Conservation (phyloP, 1,140 invertebrate genomes). For the Trachymyrmex septentrionalis region DNA sequence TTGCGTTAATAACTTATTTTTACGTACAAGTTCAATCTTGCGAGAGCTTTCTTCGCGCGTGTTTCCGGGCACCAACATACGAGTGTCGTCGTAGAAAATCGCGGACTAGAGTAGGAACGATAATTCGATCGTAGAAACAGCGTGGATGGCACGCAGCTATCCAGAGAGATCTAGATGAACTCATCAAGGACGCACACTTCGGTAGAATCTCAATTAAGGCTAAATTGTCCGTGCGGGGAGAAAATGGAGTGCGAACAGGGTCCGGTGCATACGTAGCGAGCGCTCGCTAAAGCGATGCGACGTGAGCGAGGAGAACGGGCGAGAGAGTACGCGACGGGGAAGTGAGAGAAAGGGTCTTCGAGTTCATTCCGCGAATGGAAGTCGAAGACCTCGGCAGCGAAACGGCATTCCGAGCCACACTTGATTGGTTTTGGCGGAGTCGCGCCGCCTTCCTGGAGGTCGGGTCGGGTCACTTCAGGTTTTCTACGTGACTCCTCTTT, state of each 20-base stretch:
- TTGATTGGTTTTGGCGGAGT: constrained; percentile 80
- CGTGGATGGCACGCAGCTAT: background rate
- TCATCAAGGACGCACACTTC: constrained; percentile 73
- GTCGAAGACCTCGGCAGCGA: constrained; percentile 74
- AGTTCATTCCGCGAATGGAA: constrained; percentile 73
- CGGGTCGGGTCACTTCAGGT: constrained; percentile 72
- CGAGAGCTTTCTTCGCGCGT: background rate
- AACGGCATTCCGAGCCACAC: constrained; percentile 78
- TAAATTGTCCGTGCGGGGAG: constrained; percentile 67
- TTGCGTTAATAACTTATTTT: background rate
- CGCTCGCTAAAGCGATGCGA: background rate
- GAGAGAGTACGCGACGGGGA: constrained; percentile 49
- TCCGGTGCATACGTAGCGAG: constrained; percentile 15
- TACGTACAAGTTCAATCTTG: background rate
- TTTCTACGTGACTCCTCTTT: constrained; percentile 67
- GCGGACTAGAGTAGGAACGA: background rate
- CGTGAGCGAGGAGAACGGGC: constrained; percentile 24
- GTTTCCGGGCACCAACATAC: too few relatives aligned
- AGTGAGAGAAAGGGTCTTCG: constrained; percentile 62
- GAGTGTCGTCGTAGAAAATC: constrained; percentile 18
- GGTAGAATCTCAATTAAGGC: constrained; percentile 75
- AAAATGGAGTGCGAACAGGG: constrained; percentile 72
- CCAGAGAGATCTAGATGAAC: constrained; percentile 66
- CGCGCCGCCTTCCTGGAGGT: constrained; percentile 72
- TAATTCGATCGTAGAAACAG: constrained; percentile 14